These are phyloP conservation scores for Diabrotica undecimpunctata DNA, from an alignment of 1,140 invertebrate species.

Conservation along the genomic window DNA sequence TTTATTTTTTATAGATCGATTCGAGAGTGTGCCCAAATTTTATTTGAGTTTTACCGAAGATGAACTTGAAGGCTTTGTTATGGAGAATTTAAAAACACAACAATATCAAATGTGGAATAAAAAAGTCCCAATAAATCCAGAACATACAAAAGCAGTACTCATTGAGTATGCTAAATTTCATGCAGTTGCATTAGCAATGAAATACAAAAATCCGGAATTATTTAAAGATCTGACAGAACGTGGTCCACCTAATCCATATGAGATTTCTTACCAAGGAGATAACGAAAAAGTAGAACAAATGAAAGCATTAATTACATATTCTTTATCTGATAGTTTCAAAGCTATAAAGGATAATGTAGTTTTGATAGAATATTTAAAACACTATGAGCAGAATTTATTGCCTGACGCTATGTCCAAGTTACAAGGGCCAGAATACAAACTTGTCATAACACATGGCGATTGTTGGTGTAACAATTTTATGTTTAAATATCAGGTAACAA, in stretches of 20 bases:
- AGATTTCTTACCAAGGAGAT: constrained; percentile 3
- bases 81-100: constrained; percentile 20
- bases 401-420: too few relatives aligned
- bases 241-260: constrained; percentile 32
- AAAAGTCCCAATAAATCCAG: constrained; percentile 46
- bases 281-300: background rate
- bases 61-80: constrained; percentile 43
- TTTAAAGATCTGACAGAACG: constrained; percentile 36
- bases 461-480: too few relatives aligned
- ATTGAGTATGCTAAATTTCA: constrained; percentile 54
- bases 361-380: too few relatives aligned
- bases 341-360: background rate
- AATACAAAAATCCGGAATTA: constrained; percentile 42
- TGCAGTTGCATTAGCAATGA: constrained; percentile 52
- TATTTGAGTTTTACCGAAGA: constrained; percentile 43
- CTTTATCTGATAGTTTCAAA: background rate
- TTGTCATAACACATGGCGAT: too few relatives aligned
- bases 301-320: background rate
- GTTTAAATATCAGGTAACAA: too few relatives aligned
- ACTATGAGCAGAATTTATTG: too few relatives aligned
- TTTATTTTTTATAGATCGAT: constrained; percentile 17
- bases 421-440: too few relatives aligned
- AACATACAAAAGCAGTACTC: constrained; percentile 50
- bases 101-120: constrained; percentile 51
- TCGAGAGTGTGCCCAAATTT: constrained; percentile 41